Evolutionary conservation across 2,113 vertebrate genomes (phyloP).

Genomic region (Dicentrarchus labrax): DNA sequence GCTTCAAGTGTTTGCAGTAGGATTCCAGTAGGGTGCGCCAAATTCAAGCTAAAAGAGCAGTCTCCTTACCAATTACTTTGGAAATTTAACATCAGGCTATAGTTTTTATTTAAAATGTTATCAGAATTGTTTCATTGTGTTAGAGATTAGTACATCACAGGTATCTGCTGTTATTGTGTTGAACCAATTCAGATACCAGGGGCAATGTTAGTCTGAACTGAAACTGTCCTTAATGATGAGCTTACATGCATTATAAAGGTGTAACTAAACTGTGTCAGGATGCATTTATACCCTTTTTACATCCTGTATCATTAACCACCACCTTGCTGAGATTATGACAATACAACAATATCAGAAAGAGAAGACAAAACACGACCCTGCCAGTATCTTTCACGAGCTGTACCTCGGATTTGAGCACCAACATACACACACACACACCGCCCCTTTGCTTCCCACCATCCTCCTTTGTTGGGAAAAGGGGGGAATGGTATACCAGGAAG

Average conservation of each 20-base stretch:
- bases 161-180: background rate
- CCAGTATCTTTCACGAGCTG: constrained; percentile 11
- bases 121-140: background rate
- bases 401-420: constrained; percentile 24
- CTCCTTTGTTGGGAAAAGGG: constrained; percentile 75
- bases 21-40: constrained; percentile 70
- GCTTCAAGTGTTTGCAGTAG: constrained; percentile 4
- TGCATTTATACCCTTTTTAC: constrained; percentile 1
- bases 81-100: background rate
- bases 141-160: background rate
- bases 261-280: background rate
- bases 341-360: constrained; percentile 6
- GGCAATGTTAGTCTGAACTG: background rate
- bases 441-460: constrained; percentile 51
- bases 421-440: background rate
- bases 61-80: background rate
- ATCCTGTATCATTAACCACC: constrained; percentile 24
- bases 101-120: background rate
- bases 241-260: background rate
- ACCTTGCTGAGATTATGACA: constrained; percentile 32
- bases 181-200: background rate
- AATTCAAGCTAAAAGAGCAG: constrained; percentile 29
- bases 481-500: constrained; percentile 79
- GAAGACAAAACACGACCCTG: constrained; percentile 20
- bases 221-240: background rate